These are phyloP conservation scores for Nomada ferruginata DNA, from an alignment of 2,888 invertebrate species.

Conservation along the genomic window DNA sequence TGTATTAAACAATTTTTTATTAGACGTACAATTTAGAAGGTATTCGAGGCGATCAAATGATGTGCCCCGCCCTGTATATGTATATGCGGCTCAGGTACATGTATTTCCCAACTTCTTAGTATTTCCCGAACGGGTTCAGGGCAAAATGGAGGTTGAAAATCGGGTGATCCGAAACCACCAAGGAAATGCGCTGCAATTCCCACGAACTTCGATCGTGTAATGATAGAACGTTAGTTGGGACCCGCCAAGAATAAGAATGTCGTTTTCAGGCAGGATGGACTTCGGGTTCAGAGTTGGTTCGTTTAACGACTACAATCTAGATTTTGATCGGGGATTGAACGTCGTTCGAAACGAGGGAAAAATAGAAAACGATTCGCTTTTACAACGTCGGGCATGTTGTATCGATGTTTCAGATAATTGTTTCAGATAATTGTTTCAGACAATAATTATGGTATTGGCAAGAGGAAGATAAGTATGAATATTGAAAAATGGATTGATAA, in stretches of 20 bases:
- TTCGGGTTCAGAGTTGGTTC: neutral
- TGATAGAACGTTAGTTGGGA: neutral
- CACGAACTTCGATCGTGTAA: neutral
- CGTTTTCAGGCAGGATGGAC: neutral
- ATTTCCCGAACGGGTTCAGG: neutral
- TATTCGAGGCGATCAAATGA: too few relatives aligned
- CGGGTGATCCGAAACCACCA: neutral
- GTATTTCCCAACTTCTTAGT: neutral
- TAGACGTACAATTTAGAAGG: too few relatives aligned
- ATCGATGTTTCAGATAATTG: too few relatives aligned
- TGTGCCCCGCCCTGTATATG: too few relatives aligned
- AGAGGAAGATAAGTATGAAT: too few relatives aligned
- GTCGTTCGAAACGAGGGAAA: neutral
- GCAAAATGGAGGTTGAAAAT: neutral
- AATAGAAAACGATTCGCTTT: neutral
- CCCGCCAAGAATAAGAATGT: neutral
- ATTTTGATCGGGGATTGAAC: neutral
- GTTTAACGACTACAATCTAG: neutral
- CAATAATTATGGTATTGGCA: too few relatives aligned
- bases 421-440: too few relatives aligned
- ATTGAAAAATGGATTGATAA: too few relatives aligned
- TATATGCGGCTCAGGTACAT: too few relatives aligned
- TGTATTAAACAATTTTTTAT: too few relatives aligned
- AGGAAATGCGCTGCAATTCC: neutral
- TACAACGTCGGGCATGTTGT: too few relatives aligned